These are phyloP conservation scores for Whitmania pigra DNA, from an alignment of 1,140 invertebrate genomes.

Conservation along the genomic window DNA sequence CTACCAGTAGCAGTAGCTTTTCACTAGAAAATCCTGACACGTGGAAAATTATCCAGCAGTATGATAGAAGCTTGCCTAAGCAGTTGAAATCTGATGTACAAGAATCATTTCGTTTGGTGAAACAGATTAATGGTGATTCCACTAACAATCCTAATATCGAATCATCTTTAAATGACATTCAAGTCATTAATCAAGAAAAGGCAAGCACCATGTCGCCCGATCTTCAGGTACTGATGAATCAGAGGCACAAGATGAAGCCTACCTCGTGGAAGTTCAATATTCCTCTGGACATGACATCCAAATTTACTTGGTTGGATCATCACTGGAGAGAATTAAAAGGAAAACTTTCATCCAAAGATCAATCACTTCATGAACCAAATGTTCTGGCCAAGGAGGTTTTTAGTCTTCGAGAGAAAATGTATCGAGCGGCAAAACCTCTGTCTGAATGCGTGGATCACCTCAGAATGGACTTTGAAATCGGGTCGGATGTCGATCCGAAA, in stretches of 20 bases:
- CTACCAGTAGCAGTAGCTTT: background rate
- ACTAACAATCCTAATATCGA: background rate
- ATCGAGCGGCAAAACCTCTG: background rate
- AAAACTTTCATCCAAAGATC: background rate
- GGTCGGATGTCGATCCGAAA: background rate
- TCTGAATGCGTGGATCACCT: background rate
- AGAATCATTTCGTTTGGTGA: background rate
- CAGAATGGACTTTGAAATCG: background rate
- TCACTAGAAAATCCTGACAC: background rate
- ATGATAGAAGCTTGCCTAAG: background rate
- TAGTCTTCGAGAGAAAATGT: background rate
- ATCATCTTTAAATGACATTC: background rate
- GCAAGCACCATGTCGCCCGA: no score
- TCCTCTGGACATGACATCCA: background rate
- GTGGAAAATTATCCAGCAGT: background rate
- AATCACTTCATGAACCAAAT: background rate
- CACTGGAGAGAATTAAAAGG: conserved; percentile 1
- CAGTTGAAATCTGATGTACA: background rate
- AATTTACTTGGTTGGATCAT: background rate
- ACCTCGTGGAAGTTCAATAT: background rate
- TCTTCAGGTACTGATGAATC: background rate
- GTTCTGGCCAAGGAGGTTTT: no score
- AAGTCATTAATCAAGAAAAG: background rate
- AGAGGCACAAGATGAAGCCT: background rate
- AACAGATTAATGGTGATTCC: background rate